Base-by-base conservation (phyloP, 2,797 vertebrate species). In the Nannoperca obscura region DNA sequence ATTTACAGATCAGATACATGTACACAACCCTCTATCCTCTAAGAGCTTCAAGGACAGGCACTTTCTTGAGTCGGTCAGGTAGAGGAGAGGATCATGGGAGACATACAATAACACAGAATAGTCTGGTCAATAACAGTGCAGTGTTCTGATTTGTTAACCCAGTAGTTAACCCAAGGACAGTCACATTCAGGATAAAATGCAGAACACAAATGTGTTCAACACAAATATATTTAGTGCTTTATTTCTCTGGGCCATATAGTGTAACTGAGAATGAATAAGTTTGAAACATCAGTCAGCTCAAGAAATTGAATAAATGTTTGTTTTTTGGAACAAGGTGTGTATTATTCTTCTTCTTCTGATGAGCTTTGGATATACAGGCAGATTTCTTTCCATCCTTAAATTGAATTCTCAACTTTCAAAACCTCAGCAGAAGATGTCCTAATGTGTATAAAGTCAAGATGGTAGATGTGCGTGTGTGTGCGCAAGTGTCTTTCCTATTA, bases 1-100 rank as follows among this genome's bases (percentile, higher is more conserved):
- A 92, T 92, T 90, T 66, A 91, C 32, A 76, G 54, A 76, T 84
- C 71, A 70, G 75, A 36, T 50, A 73, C 49, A 54, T 42, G 58
- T 68, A 71, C 75, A 85, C 73, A 71, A 81, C 19, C 42, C 57
- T 34, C 40, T 38, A 65, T 68, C 64, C 79, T 83, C 50, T 19
- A 27, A 57, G 54, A 78, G 64, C 72, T 71, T 84, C 77, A 90
- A 89, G 82, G 88, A 66, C 71, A 47, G 57, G 53, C 60, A 36
- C 47, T 49, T 58, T 63, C 19, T 47, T 24, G 14, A 19, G 63
- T 63, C 13, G 32, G 70, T 76, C 36, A n/a, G 55, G 2, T 14
- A 11, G 36, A 71, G 62, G 46, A 53, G 50, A 65, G 20, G 30
- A 60, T 22, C 49, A 47, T 32, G 14, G 40, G 24, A 54, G 20